Conservation (phyloP, 2,888 invertebrate species). For the Tenthredo distinguenda region DNA sequence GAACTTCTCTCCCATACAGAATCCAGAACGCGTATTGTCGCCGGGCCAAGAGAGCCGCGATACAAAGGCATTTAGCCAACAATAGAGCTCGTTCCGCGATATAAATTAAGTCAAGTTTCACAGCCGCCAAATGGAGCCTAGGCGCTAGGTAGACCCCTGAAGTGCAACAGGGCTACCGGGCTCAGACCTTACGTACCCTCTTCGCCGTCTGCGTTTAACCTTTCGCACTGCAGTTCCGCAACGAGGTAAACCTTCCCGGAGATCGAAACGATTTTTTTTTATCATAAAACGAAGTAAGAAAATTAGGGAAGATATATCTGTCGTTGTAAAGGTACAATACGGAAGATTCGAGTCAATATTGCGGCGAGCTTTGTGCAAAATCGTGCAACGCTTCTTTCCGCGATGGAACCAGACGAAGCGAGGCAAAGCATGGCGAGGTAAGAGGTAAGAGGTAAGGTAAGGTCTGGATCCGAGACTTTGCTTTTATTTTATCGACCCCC, state of each 20-base stretch:
- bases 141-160: conserved; percentile 10
- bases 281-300: background rate
- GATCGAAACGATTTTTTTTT: background rate
- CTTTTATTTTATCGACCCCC: conserved; percentile 49
- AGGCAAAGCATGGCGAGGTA: background rate
- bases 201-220: conserved; percentile 24
- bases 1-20: background rate
- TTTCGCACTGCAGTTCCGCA: background rate
- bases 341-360: background rate
- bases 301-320: too few species aligned
- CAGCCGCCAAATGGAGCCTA: conserved; percentile 40
- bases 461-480: conserved; percentile 1
- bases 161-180: conserved; percentile 30
- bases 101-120: conserved; percentile 52
- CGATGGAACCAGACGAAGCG: background rate
- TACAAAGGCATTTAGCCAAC: conserved; percentile 52
- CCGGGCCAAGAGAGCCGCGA: conserved; percentile 21
- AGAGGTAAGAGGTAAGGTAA: background rate
- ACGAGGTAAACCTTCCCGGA: background rate
- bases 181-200: background rate
- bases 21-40: conserved; percentile 7
- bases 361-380: background rate
- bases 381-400: background rate
- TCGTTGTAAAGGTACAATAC: too few species aligned
- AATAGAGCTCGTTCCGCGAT: conserved; percentile 37